Evolutionary conservation across 1,140 invertebrate genomes (phyloP).

Genomic region (Calycopis cecrops): DNA sequence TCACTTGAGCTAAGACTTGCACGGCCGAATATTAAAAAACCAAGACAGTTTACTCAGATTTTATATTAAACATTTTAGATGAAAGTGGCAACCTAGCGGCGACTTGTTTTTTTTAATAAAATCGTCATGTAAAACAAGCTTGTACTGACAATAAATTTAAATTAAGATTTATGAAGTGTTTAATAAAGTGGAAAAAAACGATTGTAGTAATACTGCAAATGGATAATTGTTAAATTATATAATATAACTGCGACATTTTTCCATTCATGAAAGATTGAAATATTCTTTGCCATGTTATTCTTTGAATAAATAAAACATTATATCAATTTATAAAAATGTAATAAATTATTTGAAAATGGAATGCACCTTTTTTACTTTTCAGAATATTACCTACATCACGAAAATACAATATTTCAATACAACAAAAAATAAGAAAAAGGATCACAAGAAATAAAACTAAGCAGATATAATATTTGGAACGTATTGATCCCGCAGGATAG

Average conservation of each 20-base stretch:
- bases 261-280: too few relatives aligned
- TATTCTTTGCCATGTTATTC: too few relatives aligned
- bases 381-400: not conserved
- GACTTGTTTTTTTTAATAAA: conserved; percentile 7
- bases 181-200: too few relatives aligned
- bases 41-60: conserved; percentile 10
- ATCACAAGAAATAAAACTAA: conserved; percentile 43
- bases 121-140: not conserved
- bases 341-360: not conserved
- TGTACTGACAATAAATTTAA: too few relatives aligned
- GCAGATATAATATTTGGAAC: conserved; percentile 65
- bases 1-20: not conserved
- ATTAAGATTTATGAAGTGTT: too few relatives aligned
- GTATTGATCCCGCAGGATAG: conserved; percentile 66
- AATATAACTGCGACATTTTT: too few relatives aligned
- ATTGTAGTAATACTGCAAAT: too few relatives aligned
- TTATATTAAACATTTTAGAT: conserved; percentile 13
- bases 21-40: conserved; percentile 13
- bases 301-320: too few relatives aligned
- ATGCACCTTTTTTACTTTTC: not conserved
- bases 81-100: conserved; percentile 9
- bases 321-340: too few relatives aligned
- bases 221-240: too few relatives aligned
- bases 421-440: not conserved
- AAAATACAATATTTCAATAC: not conserved